Evolutionary conservation across 2,113 vertebrate species (phyloP).

Genomic region (Upupa epops): DNA sequence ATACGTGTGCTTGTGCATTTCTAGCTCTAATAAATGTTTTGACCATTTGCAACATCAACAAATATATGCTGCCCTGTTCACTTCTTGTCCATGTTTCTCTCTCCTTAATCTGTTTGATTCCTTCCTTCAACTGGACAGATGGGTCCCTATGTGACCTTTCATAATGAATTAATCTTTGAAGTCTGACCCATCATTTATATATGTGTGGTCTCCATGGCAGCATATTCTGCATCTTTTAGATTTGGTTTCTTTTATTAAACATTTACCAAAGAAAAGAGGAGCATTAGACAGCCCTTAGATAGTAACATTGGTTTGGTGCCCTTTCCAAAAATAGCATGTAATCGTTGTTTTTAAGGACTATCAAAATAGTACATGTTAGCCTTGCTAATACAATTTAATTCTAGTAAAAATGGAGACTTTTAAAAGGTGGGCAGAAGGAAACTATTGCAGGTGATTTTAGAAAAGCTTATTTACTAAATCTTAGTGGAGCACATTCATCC

Average conservation of each 20-base stretch:
- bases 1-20: rapidly evolving
- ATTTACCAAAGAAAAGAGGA: neutral
- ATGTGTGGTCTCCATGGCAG: neutral
- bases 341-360: neutral
- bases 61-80: neutral
- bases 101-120: neutral
- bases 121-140: constrained; percentile 9
- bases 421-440: constrained; percentile 1
- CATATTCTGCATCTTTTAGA: neutral
- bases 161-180: constrained; percentile 10
- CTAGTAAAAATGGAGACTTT: constrained; percentile 28
- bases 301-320: neutral
- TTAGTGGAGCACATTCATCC: constrained; percentile 27
- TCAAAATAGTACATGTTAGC: constrained; percentile 5
- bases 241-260: neutral
- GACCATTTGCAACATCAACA: neutral
- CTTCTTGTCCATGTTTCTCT: neutral
- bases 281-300: neutral
- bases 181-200: neutral
- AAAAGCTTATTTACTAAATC: constrained; percentile 36
- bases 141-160: neutral
- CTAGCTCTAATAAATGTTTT: neutral
- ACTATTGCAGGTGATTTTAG: constrained; percentile 24
- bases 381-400: neutral
- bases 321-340: neutral